Evolutionary conservation across 2,888 invertebrate species (phyloP), one percentile per base, ranked within the genome.

Genomic region (Philopedon plagiatum): DNA sequence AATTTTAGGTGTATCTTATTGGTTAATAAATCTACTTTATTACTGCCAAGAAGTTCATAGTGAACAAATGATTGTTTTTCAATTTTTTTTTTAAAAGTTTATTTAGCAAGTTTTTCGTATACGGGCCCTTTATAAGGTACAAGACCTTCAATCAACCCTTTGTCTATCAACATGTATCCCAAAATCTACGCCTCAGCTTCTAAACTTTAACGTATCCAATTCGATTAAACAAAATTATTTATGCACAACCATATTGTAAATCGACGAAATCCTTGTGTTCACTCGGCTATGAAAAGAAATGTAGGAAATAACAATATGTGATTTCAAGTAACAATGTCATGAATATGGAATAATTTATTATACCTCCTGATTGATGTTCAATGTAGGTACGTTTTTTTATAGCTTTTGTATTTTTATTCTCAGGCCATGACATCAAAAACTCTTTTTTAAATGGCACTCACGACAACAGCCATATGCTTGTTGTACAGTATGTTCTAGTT

Each of bases 311-410:
- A 68, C 61, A 71, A 61, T 66, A 56, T 41, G 37, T 32, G 65
- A 57, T 71, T 71, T 71, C 66, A 71, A 71, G 71, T 66, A 46
- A 66, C 71, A 71, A 71, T 71, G 71, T 71, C 66, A 71, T 58
- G 57, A 66, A 32, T 58, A 32, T 44, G 61, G 61, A 23, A 61
- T 61, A 61, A 46, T 46, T 61, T 44, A 29, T 46, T 46, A 39
- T 8, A 29, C 39, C 15, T 46, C 39, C 15, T 46, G 26, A 49
- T 26, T 26, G 49, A 49, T 11, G 46, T 46, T 49, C 26, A n/a
- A 23, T 29, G 19, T 9, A 29, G 7, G 26, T 41, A 21, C 44
- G 5, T 26, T 5, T 26, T 5, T 26, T 26, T 26, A 46, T 21
- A 21, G 9, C 5, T 46, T 23, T 7, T 51, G 15, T 13, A 2